A percentile compares a stretch with the other conserved stretches of the same genome.
These are phyloP conservation scores for Alaudala cheleensis DNA, from an alignment of 2,113 vertebrate genomes.

Conservation along the genomic window DNA sequence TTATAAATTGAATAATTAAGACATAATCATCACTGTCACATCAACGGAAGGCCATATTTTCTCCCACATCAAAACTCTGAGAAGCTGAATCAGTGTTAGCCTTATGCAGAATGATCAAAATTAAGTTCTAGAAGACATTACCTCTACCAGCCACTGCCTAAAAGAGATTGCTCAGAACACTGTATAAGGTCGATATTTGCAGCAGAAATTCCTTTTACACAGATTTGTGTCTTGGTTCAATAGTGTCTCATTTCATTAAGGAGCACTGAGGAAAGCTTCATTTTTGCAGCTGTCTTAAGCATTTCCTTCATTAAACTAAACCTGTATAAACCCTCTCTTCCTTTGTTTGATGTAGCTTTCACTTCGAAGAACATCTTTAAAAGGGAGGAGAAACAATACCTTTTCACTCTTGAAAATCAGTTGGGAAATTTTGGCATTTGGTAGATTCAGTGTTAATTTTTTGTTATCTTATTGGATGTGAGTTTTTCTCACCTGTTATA, in stretches of 20 bases:
- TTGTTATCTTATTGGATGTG: background rate
- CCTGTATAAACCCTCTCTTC: background rate
- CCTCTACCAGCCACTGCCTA: background rate
- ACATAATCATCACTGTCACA: background rate
- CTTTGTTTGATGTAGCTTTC: background rate
- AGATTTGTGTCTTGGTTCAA: background rate
- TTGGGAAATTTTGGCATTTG: background rate
- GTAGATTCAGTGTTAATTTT: background rate
- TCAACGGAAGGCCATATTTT: background rate
- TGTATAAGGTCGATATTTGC: background rate
- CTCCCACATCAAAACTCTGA: background rate
- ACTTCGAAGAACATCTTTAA: background rate
- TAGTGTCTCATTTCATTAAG: background rate
- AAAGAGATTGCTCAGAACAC: background rate
- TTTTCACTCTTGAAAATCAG: background rate
- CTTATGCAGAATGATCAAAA: background rate
- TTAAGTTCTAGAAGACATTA: background rate
- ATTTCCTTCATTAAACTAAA: background rate
- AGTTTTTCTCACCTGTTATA: background rate
- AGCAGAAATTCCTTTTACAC: background rate
- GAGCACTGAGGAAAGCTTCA: background rate
- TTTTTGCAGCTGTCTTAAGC: background rate
- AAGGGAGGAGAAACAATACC: background rate
- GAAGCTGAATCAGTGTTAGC: background rate
- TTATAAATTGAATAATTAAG: background rate